These are phyloP conservation scores for Oryzias celebensis DNA, from an alignment of 2,113 vertebrate genomes.

Conservation along the genomic window DNA sequence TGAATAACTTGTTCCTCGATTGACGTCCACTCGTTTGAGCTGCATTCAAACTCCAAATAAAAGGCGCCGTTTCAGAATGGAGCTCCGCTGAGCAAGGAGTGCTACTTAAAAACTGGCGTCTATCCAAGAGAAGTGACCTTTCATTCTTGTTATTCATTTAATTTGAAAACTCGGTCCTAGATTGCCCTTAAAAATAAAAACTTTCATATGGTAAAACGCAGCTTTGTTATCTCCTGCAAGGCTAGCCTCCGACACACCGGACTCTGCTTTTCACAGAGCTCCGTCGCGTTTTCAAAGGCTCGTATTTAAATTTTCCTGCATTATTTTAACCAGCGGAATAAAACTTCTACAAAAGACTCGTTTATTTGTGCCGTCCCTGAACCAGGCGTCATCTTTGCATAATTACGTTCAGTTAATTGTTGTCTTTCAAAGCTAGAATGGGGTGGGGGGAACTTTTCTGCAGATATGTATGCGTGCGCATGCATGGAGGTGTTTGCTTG, in stretches of 20 bases:
- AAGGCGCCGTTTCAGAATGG: slow-evolving; percentile 47
- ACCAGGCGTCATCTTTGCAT: slow-evolving; percentile 24
- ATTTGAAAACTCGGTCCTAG: slow-evolving; percentile 56
- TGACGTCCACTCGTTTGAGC: slow-evolving; percentile 60
- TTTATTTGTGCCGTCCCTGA: slow-evolving; percentile 58
- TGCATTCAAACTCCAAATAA: slow-evolving; percentile 66
- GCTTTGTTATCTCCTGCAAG: slow-evolving; percentile 63
- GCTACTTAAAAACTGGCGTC: slow-evolving; percentile 60
- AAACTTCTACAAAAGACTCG: slow-evolving; percentile 21
- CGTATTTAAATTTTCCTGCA: slow-evolving; percentile 56
- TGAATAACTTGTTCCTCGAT: slow-evolving; percentile 16
- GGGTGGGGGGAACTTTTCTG: no score
- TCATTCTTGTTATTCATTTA: slow-evolving; percentile 48
- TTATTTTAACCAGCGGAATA: slow-evolving; percentile 54
- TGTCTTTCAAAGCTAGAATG: background rate
- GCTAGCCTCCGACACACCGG: slow-evolving; percentile 53
- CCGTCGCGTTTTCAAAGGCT: slow-evolving; percentile 53
- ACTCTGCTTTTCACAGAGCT: slow-evolving; percentile 60
- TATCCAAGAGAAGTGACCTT: slow-evolving; percentile 59
- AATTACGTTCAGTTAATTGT: slow-evolving; percentile 23
- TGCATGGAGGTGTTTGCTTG: slow-evolving; percentile 42
- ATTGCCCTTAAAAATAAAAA: slow-evolving; percentile 62
- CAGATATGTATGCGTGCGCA: background rate
- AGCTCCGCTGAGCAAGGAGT: slow-evolving; percentile 39
- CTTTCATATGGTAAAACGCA: slow-evolving; percentile 54